Conservation (phyloP, 2,113 vertebrate genomes). For the Rhinolophus sinicus region DNA sequence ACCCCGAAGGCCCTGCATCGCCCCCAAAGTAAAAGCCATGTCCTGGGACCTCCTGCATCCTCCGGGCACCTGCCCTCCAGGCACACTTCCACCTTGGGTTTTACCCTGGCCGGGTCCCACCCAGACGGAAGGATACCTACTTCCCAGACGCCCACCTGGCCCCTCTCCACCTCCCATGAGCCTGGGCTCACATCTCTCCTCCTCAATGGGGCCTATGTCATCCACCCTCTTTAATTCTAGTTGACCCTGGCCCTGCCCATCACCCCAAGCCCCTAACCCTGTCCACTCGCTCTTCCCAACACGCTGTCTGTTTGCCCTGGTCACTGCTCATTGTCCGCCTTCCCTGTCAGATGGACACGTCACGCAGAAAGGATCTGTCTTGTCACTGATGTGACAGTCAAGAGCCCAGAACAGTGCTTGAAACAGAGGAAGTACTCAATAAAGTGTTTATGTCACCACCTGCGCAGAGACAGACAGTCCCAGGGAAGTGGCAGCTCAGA, state of each 20-base stretch:
- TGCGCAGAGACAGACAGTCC: accelerated
- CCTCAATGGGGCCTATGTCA: neutral
- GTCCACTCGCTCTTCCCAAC: neutral
- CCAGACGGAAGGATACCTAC: neutral
- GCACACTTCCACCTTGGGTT: neutral
- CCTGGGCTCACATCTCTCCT: neutral
- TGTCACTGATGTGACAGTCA: neutral
- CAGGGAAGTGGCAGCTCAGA: neutral
- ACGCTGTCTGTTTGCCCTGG: accelerated
- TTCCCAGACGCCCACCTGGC: accelerated
- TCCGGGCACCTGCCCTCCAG: neutral
- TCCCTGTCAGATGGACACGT: neutral
- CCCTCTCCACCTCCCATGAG: accelerated
- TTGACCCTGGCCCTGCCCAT: neutral
- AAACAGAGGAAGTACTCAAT: neutral
- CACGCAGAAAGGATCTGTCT: neutral
- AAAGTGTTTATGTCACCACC: accelerated
- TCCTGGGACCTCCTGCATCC: neutral
- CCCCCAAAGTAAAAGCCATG: neutral
- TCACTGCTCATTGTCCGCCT: neutral
- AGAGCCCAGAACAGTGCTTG: too few species aligned
- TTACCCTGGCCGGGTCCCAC: accelerated
- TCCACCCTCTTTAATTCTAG: neutral
- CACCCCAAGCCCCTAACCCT: neutral
- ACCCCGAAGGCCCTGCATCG: neutral